Conservation (phyloP, 2,888 invertebrate genomes). For the Venustoraphidia nigricollis region DNA sequence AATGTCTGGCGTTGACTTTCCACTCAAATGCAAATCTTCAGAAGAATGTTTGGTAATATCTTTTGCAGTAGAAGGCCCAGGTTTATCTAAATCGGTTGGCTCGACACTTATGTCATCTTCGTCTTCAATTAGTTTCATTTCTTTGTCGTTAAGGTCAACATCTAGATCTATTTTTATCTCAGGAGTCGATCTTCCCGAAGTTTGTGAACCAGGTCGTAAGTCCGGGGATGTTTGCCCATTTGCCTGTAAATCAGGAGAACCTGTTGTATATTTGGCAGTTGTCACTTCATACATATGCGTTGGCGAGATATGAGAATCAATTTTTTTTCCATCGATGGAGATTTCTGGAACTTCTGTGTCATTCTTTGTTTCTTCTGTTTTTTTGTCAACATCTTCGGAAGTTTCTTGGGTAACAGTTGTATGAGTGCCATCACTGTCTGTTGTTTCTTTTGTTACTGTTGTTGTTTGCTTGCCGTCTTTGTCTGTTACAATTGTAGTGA, state of each 20-base stretch:
- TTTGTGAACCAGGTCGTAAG: background rate
- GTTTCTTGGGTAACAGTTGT: background rate
- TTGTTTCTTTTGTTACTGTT: too few species aligned
- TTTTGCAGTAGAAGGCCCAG: constrained; percentile 7
- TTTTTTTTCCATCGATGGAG: constrained; percentile 3
- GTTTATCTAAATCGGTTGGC: constrained; percentile 5
- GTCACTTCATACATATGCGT: background rate
- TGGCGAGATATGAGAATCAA: constrained; percentile 1
- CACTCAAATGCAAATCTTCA: constrained; percentile 17
- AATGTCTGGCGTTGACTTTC: constrained; percentile 24
- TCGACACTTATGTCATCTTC: constrained; percentile 3
- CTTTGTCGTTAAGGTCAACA: background rate
- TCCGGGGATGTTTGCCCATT: background rate
- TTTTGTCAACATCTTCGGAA: background rate
- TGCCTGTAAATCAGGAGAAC: background rate
- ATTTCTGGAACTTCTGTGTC: constrained; percentile 2
- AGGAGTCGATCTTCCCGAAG: constrained; percentile 6
- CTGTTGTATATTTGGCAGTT: background rate
- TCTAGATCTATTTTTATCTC: constrained; percentile 5
- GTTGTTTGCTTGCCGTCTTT: too few species aligned
- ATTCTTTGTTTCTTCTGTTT: constrained; percentile 5
- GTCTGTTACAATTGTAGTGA: too few species aligned
- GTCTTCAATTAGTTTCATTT: background rate
- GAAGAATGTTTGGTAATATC: constrained; percentile 8
- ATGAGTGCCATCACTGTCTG: too few species aligned